phyloP scores from a whole-genome alignment of 1,140 invertebrate genomes.

The Planococcus citri region DNA sequence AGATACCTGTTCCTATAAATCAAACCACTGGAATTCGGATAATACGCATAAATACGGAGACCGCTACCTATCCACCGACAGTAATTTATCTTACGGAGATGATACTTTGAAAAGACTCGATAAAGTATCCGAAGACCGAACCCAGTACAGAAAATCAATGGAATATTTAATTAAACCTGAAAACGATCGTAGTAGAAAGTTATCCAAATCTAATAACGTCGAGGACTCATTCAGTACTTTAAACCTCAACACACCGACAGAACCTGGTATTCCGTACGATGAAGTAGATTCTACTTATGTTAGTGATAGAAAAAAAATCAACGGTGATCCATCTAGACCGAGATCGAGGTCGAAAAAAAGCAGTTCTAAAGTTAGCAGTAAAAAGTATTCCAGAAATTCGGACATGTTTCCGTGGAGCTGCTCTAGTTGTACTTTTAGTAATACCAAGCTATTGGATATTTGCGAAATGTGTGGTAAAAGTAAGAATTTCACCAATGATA shows the following conservation, averaged over 20 bases:
- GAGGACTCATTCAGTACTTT: background rate
- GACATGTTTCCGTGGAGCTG: constrained; percentile 46
- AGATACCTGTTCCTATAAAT: constrained; percentile 6
- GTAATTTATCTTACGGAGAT: background rate
- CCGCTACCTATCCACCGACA: background rate
- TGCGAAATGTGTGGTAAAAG: constrained; percentile 69
- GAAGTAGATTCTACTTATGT: background rate
- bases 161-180: background rate
- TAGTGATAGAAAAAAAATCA: background rate
- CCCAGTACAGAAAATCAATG: background rate
- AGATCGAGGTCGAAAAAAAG: background rate
- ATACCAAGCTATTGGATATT: constrained; percentile 40
- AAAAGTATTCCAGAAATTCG: background rate
- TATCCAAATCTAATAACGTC: background rate
- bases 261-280: background rate
- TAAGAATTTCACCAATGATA: constrained; percentile 43
- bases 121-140: background rate
- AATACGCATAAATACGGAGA: background rate
- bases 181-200: background rate
- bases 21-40: constrained; percentile 24
- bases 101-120: background rate
- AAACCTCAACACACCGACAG: background rate
- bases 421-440: constrained; percentile 55
- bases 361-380: background rate
- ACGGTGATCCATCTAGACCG: background rate